Base-by-base conservation (phyloP, 2,888 invertebrate genomes). In the Sarcophaga subvicina region DNA sequence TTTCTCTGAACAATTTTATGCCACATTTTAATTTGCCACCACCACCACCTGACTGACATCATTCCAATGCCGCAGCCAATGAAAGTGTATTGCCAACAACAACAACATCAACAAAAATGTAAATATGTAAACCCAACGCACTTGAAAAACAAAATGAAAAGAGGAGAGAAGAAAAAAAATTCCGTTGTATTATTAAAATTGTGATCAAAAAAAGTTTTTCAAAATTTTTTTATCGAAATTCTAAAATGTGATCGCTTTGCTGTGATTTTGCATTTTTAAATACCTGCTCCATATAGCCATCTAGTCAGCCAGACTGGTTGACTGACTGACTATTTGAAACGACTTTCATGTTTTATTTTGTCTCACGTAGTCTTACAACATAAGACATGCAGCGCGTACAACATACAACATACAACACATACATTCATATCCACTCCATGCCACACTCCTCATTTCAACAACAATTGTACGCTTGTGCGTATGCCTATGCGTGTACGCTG, bases 61-160 rank as follows among this genome's bases (percentile, higher is more conserved):
- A 78, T 78, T 83, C 1, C 59, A 67, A 27, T 20, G 17, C 6
- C n/a, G 14, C 12, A 22, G 37, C 22, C 49, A 49, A 66, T 72
- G 67, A 83, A 83, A 54, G 62, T 73, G 49, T 14, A 4, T 49
- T 11, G 11, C 49, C 11, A 49, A 14, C 49, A 54, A 54, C 54
- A 14, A 54, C 54, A 54, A 54, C 54, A 54, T 17, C 11, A 64
- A 27, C 20, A 27, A 37, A 76, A 76, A 73, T 86, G 76, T 64
- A 78, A 77, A 83, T 75, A 20, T 20, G 20, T 20, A 70, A 75
- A 64, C 25, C 20, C n/a, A 72, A 81, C 67, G 79, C 66, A 83
- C 86, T 80, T 86, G 82, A 62, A 54, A 63, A 69, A 66, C 4
- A 54, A 54, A 14, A 12, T n/a, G n/a, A n/a, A 54, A 17, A 12